These are phyloP conservation scores for Myiozetetes cayanensis DNA, from an alignment of 2,113 vertebrate species.

Conservation along the genomic window DNA sequence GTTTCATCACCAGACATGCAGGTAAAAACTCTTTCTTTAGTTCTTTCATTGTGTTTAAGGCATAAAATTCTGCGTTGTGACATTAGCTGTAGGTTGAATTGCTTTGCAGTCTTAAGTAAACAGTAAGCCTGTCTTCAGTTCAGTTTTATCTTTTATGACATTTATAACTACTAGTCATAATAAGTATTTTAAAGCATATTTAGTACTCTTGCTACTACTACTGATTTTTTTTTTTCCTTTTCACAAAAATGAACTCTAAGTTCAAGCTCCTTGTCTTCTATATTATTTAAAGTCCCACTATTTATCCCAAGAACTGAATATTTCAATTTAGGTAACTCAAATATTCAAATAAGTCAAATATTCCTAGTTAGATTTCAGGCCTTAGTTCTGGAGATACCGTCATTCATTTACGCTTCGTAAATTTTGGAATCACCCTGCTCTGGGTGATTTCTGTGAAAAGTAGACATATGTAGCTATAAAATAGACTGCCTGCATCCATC, in stretches of 20 bases:
- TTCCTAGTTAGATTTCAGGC: not conserved
- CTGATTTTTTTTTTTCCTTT: not conserved
- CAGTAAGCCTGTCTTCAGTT: not conserved
- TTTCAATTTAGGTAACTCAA: not conserved
- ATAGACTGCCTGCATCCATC: not conserved
- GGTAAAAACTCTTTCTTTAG: slow-evolving; percentile 67
- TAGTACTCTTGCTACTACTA: not conserved
- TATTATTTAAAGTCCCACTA: not conserved
- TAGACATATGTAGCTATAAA: not conserved
- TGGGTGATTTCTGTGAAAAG: not conserved
- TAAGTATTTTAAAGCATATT: not conserved
- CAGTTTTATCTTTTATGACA: not conserved
- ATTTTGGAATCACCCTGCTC: not conserved
- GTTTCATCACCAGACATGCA: slow-evolving; percentile 92
- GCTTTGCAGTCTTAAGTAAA: not conserved
- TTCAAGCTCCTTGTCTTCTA: not conserved
- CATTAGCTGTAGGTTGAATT: not conserved
- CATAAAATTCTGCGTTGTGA: not conserved
- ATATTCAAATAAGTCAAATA: not conserved
- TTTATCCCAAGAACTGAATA: not conserved
- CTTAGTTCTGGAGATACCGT: not conserved
- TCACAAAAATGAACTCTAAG: not conserved
- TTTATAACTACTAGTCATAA: not conserved
- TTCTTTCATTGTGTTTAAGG: not conserved
- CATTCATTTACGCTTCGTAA: not conserved